phyloP scores from a whole-genome alignment of 2,113 vertebrate species.

The Callionymus lyra region DNA sequence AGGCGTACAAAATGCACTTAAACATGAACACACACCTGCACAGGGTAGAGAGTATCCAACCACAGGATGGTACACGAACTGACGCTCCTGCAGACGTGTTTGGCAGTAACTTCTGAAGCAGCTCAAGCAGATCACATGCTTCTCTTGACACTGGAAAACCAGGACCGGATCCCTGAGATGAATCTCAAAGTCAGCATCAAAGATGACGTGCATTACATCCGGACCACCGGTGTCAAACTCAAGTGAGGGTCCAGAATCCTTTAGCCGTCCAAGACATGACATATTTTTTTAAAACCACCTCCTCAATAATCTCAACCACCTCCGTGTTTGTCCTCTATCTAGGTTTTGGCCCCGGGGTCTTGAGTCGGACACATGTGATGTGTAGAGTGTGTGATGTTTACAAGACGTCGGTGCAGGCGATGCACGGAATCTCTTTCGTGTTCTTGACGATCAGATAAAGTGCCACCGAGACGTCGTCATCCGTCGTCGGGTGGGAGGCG shows the following conservation, averaged over 20 bases:
- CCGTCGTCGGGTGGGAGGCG: constrained; percentile 42
- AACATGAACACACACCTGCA: constrained; percentile 58
- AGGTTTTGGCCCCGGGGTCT: no score
- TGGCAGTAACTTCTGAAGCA: constrained; percentile 84
- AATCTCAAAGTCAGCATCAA: neutral
- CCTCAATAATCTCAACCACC: no score
- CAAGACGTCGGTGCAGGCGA: constrained; percentile 46
- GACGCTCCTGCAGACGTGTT: constrained; percentile 78
- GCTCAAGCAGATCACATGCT: constrained; percentile 86
- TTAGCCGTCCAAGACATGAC: no score
- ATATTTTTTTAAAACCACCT: no score
- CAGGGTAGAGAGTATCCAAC: constrained; percentile 86
- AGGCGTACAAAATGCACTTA: no score
- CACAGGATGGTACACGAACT: constrained; percentile 68
- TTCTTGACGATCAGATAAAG: constrained; percentile 49
- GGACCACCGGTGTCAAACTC: no score
- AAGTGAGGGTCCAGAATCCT: no score
- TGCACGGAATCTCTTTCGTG: constrained; percentile 38
- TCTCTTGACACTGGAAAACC: constrained; percentile 76
- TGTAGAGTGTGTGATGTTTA: constrained; percentile 16
- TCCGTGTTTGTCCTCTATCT: no score
- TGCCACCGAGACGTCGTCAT: constrained; percentile 43
- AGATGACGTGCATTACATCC: no score
- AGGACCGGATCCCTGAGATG: constrained; percentile 74
- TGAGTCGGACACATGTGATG: neutral